Evolutionary conservation across 2,888 invertebrate species (phyloP).

Genomic region (Pteria penguin): DNA sequence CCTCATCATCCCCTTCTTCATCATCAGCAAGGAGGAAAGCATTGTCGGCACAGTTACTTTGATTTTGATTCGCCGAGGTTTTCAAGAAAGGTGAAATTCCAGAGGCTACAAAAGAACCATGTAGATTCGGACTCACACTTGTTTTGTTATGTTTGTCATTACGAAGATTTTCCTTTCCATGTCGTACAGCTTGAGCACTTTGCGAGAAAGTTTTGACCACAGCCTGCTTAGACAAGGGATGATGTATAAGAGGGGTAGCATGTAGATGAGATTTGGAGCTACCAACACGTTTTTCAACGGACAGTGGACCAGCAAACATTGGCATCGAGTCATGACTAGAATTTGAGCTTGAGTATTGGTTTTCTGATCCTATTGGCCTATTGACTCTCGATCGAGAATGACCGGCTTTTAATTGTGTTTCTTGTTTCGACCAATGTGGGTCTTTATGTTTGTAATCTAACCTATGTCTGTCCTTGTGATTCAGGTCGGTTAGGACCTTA

Average conservation of each 20-base stretch:
- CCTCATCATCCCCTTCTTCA: constrained; percentile 57
- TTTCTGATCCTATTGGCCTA: constrained; percentile 62
- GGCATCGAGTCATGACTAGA: constrained; percentile 43
- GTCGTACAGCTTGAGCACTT: constrained; percentile 28
- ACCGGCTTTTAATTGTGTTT: constrained; percentile 43
- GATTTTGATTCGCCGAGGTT: constrained; percentile 36
- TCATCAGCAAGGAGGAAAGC: constrained; percentile 60
- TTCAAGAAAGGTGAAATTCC: constrained; percentile 54
- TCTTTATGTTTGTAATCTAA: constrained; percentile 59
- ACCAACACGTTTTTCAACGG: constrained; percentile 53
- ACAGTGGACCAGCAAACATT: constrained; percentile 52
- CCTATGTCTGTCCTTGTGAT: constrained; percentile 54
- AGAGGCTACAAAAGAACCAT: constrained; percentile 56
- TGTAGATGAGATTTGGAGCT: constrained; percentile 48
- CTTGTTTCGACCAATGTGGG: constrained; percentile 43
- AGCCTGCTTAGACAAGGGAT: constrained; percentile 61
- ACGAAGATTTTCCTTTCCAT: constrained; percentile 29
- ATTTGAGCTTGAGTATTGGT: constrained; percentile 45
- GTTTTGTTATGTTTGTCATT: constrained; percentile 46
- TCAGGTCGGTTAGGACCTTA: constrained; percentile 56
- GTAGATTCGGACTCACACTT: constrained; percentile 52
- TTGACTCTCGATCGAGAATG: constrained; percentile 53
- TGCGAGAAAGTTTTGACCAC: constrained; percentile 61
- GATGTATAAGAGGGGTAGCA: constrained; percentile 42
- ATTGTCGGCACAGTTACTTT: constrained; percentile 54